Base-by-base conservation (phyloP, 2,113 vertebrate genomes). In the Anser cygnoides region DNA sequence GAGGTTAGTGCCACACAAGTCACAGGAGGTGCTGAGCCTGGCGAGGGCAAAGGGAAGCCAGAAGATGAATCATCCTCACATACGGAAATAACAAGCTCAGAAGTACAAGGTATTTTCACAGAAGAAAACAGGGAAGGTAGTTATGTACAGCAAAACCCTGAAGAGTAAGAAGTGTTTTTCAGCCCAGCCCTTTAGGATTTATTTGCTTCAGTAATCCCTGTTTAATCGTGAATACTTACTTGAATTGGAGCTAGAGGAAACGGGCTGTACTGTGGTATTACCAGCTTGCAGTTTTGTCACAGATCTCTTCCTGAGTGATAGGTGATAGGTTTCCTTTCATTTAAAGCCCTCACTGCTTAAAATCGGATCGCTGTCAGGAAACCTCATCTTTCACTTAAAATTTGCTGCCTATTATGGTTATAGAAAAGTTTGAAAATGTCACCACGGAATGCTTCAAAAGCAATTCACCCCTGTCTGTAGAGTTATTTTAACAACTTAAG, bases 101-200 rank as follows among this genome's bases (percentile, higher is more conserved):
- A 17, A 35, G 81, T 49, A 50, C 58, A 57, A 41, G 90, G 46
- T 16, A 8, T 6, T 14, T 19, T 54, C 41, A 41, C 49, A 33
- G 89, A 73, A 46, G 85, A 87, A 71, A 80, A 22, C 28, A 66
- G 66, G 39, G 84, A 88, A 58, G 95, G 44, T 18, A 55, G 44
- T 20, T 71, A 16, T 21, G 43, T 68, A 49, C 95, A 75, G 52
- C 91, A 77, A 70, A 88, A 66, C 16, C 76, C 79, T 2, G 96
- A 96, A 89, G 90, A 97, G 25, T 97, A 93, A 96, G 58, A 57
- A 67, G 20, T 3, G 6, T 66, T 41, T 12, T n/a, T 37, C 78
- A 80, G 63, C 39, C 67, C 44, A 84, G n/a, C 33, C 85, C 71
- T 91, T 72, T 62, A 58, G 79, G 66, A 57, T 43, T 90, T 81